Base-by-base conservation (phyloP, 1,140 invertebrate species). In the Vanessa tameamea region DNA sequence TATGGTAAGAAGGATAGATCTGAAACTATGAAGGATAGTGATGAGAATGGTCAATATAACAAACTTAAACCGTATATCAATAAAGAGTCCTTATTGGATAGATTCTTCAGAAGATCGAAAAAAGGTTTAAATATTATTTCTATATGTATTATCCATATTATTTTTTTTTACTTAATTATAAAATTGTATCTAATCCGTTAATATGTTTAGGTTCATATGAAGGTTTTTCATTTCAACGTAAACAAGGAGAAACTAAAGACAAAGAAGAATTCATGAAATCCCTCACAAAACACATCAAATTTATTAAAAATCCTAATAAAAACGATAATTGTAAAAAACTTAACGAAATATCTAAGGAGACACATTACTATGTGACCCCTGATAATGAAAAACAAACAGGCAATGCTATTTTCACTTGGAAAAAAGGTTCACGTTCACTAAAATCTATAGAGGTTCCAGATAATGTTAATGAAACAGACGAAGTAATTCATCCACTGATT, bases 1-100 rank as follows among this genome's bases (percentile, higher is more conserved):
- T 78, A 83, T 65, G 80, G 55, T 13, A 88, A 87, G 57, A 88
- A 88, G 64, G 76, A 75, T 47, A 50, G 51, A 48, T 15, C 57
- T 47, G 63, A 57, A 37, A 57, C 47, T 53, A 47, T 65, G 8
- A 72, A 68, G 47, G 20, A 66, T 14, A 72, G 55, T 48, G n/a
- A 48, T 23, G 15, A 61, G 3, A 76, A 63, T 64, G 26, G 20
- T 43, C 23, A 51, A 68, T 50, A 68, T 37, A 11, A 13, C 9
- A 63, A 20, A 51, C 23, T 47, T 15, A 63, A 65, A 63, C 31
- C 23, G n/a, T 37, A n/a, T 53, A 64, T 64, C 14, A 65, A 50
- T 47, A 65, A 72, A 26, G 48, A 47, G 12, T 61, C 66, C 37
- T 51, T 76, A 26, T 20, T 67, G 9, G 68, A 63, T 20, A 68